These are phyloP conservation scores for Tenodera sinensis DNA, from an alignment of 2,888 invertebrate species.

Conservation along the genomic window DNA sequence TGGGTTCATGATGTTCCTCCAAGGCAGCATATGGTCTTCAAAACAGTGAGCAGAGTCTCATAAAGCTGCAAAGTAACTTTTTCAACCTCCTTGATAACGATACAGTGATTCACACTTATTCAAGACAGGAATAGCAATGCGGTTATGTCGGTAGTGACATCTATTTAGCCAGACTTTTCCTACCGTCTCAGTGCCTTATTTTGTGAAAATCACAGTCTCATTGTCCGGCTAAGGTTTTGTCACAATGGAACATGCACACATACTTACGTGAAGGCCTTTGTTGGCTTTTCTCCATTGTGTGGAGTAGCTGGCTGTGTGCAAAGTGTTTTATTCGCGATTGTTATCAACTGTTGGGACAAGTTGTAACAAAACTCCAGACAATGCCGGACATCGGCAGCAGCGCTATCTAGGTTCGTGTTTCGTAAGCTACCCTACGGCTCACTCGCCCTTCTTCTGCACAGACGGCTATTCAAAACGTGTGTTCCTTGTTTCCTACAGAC, in stretches of 20 bases:
- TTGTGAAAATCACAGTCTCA: neutral
- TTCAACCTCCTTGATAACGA: too few species aligned
- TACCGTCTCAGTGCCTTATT: neutral
- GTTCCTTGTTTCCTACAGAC: neutral
- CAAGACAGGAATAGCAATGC: too few species aligned
- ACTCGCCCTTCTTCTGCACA: neutral
- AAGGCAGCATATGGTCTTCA: too few species aligned
- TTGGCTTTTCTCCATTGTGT: neutral
- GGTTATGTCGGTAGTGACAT: too few species aligned
- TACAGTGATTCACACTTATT: too few species aligned
- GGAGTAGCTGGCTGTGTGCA: neutral
- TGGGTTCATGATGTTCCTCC: too few species aligned
- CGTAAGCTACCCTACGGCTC: neutral
- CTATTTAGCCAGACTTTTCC: too few species aligned
- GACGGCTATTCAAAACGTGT: neutral
- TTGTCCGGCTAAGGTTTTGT: neutral
- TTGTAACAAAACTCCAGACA: neutral
- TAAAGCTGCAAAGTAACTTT: too few species aligned
- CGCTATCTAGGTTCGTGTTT: neutral
- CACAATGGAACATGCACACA: neutral
- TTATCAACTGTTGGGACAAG: neutral
- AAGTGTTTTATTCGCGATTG: neutral
- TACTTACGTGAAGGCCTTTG: neutral
- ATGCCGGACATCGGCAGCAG: neutral
- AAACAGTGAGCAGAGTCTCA: too few species aligned